Conservation (phyloP, 2,888 invertebrate genomes). For the Schizaphis graminum region DNA sequence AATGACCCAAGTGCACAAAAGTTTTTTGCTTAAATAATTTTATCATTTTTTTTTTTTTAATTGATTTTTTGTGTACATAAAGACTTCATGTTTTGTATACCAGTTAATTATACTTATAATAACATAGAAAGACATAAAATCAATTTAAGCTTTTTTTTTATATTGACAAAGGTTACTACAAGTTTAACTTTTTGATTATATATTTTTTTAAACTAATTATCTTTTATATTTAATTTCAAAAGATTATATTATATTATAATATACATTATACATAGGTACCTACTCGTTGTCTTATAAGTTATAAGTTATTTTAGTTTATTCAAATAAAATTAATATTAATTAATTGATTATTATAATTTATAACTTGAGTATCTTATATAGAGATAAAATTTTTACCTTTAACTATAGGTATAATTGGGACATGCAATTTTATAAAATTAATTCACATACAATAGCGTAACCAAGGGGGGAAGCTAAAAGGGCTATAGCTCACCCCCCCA, state of each 20-base stretch:
- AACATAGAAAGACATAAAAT: conserved; percentile 45
- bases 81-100: conserved; percentile 28
- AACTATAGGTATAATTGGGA: not conserved
- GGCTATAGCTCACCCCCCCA: too few species aligned
- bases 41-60: conserved; percentile 32
- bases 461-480: too few species aligned
- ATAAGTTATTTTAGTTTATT: not conserved
- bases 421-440: not conserved
- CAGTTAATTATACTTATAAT: conserved; percentile 52
- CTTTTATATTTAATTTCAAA: not conserved
- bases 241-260: not conserved
- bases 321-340: not conserved
- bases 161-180: conserved; percentile 20
- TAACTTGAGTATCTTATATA: not conserved
- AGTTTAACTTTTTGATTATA: conserved; percentile 42
- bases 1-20: not conserved
- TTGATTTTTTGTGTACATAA: conserved; percentile 53
- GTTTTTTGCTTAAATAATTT: conserved; percentile 31
- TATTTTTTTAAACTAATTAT: conserved; percentile 15
- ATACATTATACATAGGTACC: not conserved
- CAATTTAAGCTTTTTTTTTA: conserved; percentile 30
- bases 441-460: not conserved
- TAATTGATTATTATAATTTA: not conserved
- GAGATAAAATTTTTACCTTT: not conserved
- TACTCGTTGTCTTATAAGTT: not conserved